Evolutionary conservation across 2,797 vertebrate genomes (phyloP), one percentile per base, ranked within the genome.

Genomic region (Calcarius lapponicus): DNA sequence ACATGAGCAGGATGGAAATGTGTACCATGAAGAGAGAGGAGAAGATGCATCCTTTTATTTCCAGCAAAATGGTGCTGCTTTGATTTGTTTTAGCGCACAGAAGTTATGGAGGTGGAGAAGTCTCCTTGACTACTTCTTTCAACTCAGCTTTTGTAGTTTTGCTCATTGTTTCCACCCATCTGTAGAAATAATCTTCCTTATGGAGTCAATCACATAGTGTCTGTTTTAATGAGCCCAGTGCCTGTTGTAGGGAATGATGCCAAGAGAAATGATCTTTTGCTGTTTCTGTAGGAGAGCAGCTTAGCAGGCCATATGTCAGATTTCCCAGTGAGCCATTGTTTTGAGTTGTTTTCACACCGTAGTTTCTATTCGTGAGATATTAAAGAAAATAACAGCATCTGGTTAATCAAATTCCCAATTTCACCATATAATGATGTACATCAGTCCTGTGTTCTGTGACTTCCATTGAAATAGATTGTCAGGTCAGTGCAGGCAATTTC

Each of bases 51-150:
- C 16, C 24, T 21, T 62, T 67, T 8, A 34, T 62, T 48, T 48
- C 15, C 34, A 86, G 66, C 34, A 67, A 56, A 70, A 56, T 26
- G 28, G 16, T 61, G 29, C 16, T 64, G 51, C 36, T 80, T 80
- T 56, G 25, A 6, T 94, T 47, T 58, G n/a, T 12, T 85, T 78
- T 17, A 80, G 62, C 1, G 13, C 72, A 54, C 95, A 94, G 91
- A 94, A 93, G 72, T 95, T 93, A 69, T 6, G 93, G 92, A 96
- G 95, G 94, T 93, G 91, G 95, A 80, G 72, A 91, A 92, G 48
- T 92, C 70, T 96, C 93, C 93, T 92, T 96, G 92, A 82, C 95
- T 92, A 93, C 94, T 95, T 81, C 64, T 88, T 85, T 67, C 81
- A 67, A 19, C 25, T 47, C 56, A 91, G 38, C 53, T 61, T 91